Evolutionary conservation across 2,888 invertebrate species (phyloP).

Genomic region (Apoda limacodes): DNA sequence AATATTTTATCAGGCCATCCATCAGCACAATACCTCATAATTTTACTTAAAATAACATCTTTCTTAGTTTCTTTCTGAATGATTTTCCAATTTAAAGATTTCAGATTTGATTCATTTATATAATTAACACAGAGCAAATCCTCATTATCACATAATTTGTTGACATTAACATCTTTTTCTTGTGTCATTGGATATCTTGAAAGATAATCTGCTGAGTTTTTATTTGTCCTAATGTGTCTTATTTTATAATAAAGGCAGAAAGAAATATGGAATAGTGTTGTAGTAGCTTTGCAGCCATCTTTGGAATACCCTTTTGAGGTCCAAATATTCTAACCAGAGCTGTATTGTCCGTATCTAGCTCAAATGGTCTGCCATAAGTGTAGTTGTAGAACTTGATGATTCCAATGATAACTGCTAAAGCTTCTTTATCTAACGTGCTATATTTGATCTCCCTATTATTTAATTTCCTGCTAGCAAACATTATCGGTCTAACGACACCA

Average conservation of each 20-base stretch:
- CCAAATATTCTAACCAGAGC: conserved; percentile 1
- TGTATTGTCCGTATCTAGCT: conserved; percentile 5
- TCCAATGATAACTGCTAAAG: conserved; percentile 17
- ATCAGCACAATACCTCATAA: conserved; percentile 4
- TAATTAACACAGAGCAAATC: background rate
- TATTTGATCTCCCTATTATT: conserved; percentile 16
- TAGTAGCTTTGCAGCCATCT: conserved; percentile 19
- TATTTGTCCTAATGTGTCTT: background rate
- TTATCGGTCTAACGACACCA: conserved; percentile 13
- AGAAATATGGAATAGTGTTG: conserved; percentile 6
- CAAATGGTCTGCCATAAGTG: background rate
- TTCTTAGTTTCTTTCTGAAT: conserved; percentile 11
- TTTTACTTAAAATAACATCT: conserved; percentile 6
- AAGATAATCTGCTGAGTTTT: conserved; percentile 19
- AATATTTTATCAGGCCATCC: conserved; percentile 12
- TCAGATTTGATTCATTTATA: conserved; percentile 3
- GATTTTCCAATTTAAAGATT: conserved; percentile 8
- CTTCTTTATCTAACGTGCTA: conserved; percentile 19
- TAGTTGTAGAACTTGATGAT: background rate
- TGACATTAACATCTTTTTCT: conserved; percentile 1
- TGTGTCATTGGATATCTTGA: conserved; percentile 6
- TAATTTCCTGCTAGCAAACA: conserved; percentile 18
- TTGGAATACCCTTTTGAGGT: conserved; percentile 22
- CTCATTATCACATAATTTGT: background rate
- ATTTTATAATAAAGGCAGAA: conserved; percentile 2